Conservation (phyloP, 2,888 invertebrate species). For the Cecidostiba fungosa region DNA sequence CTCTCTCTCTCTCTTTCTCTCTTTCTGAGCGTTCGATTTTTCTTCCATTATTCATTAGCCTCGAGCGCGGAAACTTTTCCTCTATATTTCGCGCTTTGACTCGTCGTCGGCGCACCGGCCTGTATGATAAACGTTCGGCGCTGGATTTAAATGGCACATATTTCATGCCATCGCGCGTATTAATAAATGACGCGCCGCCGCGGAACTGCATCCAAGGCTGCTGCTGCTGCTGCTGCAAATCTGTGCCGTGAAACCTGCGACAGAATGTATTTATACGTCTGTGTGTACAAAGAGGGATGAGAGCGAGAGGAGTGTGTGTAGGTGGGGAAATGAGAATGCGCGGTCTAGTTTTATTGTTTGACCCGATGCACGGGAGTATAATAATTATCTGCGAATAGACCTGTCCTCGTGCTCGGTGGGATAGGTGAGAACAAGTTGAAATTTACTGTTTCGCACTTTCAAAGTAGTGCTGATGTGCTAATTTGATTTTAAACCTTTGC, state of each 20-base stretch:
- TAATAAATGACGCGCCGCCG: slow-evolving; percentile 66
- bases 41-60: slow-evolving; percentile 59
- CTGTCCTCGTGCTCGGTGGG: not conserved
- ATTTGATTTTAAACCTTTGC: not conserved
- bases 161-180: slow-evolving; percentile 66
- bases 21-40: slow-evolving; percentile 27
- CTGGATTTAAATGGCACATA: slow-evolving; percentile 66
- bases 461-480: not conserved
- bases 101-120: not conserved
- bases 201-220: slow-evolving; percentile 7
- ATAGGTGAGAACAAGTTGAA: not conserved
- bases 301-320: not conserved
- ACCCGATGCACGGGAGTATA: not conserved
- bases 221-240: not conserved
- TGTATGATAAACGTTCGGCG: slow-evolving; percentile 65
- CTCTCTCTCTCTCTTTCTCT: not conserved
- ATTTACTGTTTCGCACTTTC: not conserved
- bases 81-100: not conserved
- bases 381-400: not conserved
- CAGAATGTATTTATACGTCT: not conserved
- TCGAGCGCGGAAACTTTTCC: slow-evolving; percentile 44
- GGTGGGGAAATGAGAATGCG: not conserved
- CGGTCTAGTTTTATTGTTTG: not conserved
- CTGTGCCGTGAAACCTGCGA: slow-evolving; percentile 12
- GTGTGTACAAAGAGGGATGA: not conserved